phyloP scores from a whole-genome alignment of 2,113 vertebrate genomes.

The Chrysemys picta region DNA sequence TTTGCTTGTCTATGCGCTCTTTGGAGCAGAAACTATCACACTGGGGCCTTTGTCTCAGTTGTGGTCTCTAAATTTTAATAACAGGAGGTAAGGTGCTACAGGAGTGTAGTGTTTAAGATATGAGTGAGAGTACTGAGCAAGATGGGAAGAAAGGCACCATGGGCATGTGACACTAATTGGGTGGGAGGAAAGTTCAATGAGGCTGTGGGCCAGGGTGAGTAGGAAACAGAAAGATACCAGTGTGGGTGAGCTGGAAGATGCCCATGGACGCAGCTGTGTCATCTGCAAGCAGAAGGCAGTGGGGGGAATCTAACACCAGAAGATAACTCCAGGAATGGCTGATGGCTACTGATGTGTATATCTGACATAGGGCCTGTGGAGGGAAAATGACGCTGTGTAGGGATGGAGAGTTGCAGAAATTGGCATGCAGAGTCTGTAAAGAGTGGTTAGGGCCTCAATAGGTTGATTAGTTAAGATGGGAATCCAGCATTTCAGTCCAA shows the following conservation, averaged over 20 bases:
- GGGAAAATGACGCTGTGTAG: fast-evolving
- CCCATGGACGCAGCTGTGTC: background rate
- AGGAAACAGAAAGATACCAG: background rate
- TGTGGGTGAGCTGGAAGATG: background rate
- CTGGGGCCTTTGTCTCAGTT: background rate
- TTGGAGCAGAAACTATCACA: background rate
- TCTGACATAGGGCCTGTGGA: background rate
- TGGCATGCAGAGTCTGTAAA: background rate
- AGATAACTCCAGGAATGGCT: background rate
- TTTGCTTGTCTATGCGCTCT: background rate
- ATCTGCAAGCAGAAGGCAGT: background rate
- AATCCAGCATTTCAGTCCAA: background rate
- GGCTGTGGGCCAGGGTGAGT: background rate
- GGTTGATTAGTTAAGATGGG: background rate
- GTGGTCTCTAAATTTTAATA: background rate
- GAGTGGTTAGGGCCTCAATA: fast-evolving
- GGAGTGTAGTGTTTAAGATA: background rate
- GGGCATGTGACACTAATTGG: background rate
- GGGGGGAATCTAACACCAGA: background rate
- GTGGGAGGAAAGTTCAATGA: background rate
- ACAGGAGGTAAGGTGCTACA: background rate
- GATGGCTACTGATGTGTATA: background rate
- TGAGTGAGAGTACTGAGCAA: background rate
- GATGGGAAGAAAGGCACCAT: background rate
- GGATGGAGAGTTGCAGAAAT: fast-evolving